These are phyloP conservation scores for Drosophila pegasa DNA, from an alignment of 2,888 invertebrate genomes.

Conservation along the genomic window DNA sequence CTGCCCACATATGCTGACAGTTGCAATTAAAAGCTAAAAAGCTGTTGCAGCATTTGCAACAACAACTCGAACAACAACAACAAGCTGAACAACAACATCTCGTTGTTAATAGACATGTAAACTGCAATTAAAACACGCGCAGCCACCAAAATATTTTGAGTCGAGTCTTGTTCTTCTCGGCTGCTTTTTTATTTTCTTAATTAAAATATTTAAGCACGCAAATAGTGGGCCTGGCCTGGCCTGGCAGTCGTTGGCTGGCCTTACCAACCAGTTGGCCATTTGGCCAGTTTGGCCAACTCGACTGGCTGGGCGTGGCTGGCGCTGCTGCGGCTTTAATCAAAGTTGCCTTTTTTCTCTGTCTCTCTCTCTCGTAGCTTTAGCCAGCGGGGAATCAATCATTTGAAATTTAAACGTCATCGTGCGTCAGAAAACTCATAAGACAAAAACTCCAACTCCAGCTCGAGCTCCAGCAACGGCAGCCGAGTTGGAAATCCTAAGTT, in stretches of 20 bases:
- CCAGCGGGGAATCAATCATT: slow-evolving; percentile 80
- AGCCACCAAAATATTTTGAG: slow-evolving; percentile 72
- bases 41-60: slow-evolving; percentile 35
- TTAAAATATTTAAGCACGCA: slow-evolving; percentile 78
- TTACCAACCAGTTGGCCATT: slow-evolving; percentile 60
- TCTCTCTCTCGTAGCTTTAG: slow-evolving; percentile 27
- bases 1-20: slow-evolving; percentile 76
- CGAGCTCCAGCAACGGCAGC: slow-evolving; percentile 16
- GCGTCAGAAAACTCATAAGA: slow-evolving; percentile 80
- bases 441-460: slow-evolving; percentile 56
- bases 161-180: slow-evolving; percentile 19
- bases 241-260: slow-evolving; percentile 63
- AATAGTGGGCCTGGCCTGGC: slow-evolving; percentile 73
- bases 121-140: slow-evolving; percentile 76
- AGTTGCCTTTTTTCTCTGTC: slow-evolving; percentile 40
- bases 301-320: slow-evolving; percentile 63
- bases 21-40: slow-evolving; percentile 71
- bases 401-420: slow-evolving; percentile 81
- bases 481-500: slow-evolving; percentile 46
- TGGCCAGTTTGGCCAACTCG: slow-evolving; percentile 42
- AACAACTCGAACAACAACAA: slow-evolving; percentile 27
- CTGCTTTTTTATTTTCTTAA: slow-evolving; percentile 53
- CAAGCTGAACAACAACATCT: slow-evolving; percentile 24
- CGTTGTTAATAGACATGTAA: slow-evolving; percentile 75
- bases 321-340: slow-evolving; percentile 77